Evolutionary conservation across 1,140 invertebrate genomes (phyloP).

Genomic region (Caenorhabditis tropicalis): DNA sequence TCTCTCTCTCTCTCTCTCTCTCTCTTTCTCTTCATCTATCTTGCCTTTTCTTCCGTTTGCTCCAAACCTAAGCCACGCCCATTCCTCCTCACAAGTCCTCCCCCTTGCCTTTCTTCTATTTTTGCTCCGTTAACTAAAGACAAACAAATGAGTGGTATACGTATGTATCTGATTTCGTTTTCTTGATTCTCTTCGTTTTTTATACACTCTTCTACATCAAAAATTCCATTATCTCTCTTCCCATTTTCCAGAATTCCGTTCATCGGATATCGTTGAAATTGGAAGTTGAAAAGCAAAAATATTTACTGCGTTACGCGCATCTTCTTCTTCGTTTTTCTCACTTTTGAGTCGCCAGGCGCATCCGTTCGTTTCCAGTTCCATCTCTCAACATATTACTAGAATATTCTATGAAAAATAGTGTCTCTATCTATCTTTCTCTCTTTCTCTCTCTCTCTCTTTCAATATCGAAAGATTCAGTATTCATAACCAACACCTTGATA

Average conservation of each 20-base stretch:
- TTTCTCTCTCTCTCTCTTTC: background rate
- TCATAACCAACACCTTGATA: constrained; percentile 32
- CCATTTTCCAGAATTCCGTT: background rate
- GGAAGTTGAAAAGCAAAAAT: background rate
- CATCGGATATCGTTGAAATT: background rate
- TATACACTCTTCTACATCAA: constrained; percentile 19
- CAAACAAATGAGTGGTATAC: constrained; percentile 34
- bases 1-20: too few relatives aligned
- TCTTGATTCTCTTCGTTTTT: background rate
- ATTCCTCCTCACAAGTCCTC: constrained; percentile 15
- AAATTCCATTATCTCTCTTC: background rate
- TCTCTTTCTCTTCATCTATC: background rate
- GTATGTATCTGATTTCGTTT: constrained; percentile 1
- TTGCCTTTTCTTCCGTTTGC: background rate
- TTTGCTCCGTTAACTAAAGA: constrained; percentile 29
- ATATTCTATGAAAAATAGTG: constrained; percentile 23
- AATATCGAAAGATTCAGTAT: background rate
- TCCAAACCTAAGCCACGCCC: background rate
- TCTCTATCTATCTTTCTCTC: background rate
- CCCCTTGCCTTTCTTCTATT: background rate
- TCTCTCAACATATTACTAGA: constrained; percentile 28
- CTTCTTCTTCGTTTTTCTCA: background rate
- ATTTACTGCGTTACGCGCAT: constrained; percentile 40
- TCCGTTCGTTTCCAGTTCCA: background rate
- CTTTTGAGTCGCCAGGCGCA: constrained; percentile 1